Percentiles rank a stretch among this genome's conserved stretches.
Evolutionary conservation across 2,797 vertebrate species (phyloP).

Genomic region (Schizopygopsis pylzovi): DNA sequence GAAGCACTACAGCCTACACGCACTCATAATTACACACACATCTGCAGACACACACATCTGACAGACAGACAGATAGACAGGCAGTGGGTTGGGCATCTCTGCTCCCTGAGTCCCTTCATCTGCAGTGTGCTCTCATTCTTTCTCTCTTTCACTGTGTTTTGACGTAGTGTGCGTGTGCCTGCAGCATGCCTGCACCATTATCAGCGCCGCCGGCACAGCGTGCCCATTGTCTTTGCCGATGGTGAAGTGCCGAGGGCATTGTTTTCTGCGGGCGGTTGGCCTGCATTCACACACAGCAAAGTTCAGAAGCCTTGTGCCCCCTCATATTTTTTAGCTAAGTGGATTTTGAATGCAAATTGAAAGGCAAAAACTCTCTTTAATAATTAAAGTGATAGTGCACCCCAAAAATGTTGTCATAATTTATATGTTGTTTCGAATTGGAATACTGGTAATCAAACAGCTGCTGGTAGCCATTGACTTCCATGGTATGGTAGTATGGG

Average conservation of each 20-base stretch:
- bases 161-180: conserved; percentile 35
- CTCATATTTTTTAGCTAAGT: neutral
- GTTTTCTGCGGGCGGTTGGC: conserved; percentile 65
- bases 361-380: neutral
- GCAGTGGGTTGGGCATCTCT: conserved; percentile 36
- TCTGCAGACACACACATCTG: neutral
- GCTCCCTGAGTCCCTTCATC: conserved; percentile 24
- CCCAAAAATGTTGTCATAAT: neutral
- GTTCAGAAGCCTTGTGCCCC: conserved; percentile 19
- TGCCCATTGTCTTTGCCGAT: conserved; percentile 68
- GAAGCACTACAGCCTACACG: conserved; percentile 28
- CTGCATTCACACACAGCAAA: conserved; percentile 53
- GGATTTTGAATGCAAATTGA: neutral
- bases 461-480: neutral
- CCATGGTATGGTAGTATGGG: neutral
- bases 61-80: conserved; percentile 17
- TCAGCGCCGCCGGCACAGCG: conserved; percentile 63
- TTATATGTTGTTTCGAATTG: neutral
- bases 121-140: conserved; percentile 29
- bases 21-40: conserved; percentile 41
- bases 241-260: conserved; percentile 63
- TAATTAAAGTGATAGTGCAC: neutral
- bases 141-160: conserved; percentile 37
- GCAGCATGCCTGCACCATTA: conserved; percentile 67
- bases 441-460: neutral